Base-by-base conservation (phyloP, 2,888 invertebrate species). In the Axea sp. region DNA sequence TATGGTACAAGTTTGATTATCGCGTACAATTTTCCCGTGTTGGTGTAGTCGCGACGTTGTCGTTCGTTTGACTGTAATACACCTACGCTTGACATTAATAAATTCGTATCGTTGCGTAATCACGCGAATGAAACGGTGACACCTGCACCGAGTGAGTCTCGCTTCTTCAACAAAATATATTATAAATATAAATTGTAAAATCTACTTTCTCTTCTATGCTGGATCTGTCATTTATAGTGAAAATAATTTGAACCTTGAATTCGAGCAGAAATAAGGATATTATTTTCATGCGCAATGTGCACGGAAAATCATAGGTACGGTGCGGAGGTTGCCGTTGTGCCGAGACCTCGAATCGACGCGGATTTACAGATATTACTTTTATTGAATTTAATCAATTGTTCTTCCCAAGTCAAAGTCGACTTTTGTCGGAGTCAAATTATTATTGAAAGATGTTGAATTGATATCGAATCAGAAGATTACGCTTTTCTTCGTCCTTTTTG, bases 41-140 rank as follows among this genome's bases (percentile, higher is more conserved):
- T 71, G 75, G 67, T 62, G 75, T 30, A 60, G 65, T 71, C 69
- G 60, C 64, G 55, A 74, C 65, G 74, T 28, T 74, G 57, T 73
- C 49, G 55, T 39, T 62, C 49, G 45, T 47, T 71, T 55, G 71
- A 71, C 71, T 62, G 71, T 60, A 65, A 69, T 51, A 69, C 71
- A 62, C 60, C 71, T 75, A 75, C 75, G 59, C 43, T 75, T 62
- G 71, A 71, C 71, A 71, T 75, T 72, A 65, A 65, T 69, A 71
- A 71, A 71, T 75, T 75, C 74, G 69, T 75, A 71, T 60, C 49
- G 65, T 57, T 60, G 57, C 62, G 49, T 62, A 60, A 55, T 60
- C 65, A 60, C 59, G 64, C 60, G 69, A 74, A 45, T 69, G 59
- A 59, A 69, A 69, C 65, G 74, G 73, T 62, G 73, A 68, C 67